Evolutionary conservation across 2,797 vertebrate species (phyloP).

Genomic region (Chiloscyllium punctatum): DNA sequence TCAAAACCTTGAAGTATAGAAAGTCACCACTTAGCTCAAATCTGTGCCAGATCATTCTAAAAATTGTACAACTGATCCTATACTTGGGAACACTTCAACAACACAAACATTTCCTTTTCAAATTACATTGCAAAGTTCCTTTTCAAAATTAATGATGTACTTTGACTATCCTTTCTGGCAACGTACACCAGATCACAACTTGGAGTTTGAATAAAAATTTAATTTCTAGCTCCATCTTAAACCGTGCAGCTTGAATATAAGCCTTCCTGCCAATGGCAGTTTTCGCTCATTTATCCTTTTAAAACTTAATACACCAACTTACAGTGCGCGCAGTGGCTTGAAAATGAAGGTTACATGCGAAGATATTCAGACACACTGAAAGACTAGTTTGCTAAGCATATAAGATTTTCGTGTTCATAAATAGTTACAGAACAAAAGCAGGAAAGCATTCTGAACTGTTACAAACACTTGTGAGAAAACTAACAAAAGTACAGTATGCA

Average conservation of each 20-base stretch:
- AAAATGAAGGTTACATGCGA: no score
- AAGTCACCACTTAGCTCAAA: neutral
- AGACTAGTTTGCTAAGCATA: no score
- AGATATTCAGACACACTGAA: no score
- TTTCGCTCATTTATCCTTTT: neutral
- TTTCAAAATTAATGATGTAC: neutral
- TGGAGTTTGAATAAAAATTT: neutral
- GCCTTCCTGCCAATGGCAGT: neutral
- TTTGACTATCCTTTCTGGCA: neutral
- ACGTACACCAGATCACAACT: neutral
- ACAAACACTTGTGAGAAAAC: no score
- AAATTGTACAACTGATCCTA: neutral
- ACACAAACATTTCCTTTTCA: neutral
- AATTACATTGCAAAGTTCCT: neutral
- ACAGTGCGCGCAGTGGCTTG: no score
- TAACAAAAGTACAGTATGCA: no score
- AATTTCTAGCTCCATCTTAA: neutral
- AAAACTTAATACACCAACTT: neutral
- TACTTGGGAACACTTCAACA: neutral
- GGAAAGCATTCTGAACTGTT: no score
- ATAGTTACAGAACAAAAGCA: no score
- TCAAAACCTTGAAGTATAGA: neutral
- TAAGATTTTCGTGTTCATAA: no score
- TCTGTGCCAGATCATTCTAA: neutral
- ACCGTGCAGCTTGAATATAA: neutral